Evolutionary conservation across 1,140 invertebrate species (phyloP).

Genomic region (Antheraea pernyi): DNA sequence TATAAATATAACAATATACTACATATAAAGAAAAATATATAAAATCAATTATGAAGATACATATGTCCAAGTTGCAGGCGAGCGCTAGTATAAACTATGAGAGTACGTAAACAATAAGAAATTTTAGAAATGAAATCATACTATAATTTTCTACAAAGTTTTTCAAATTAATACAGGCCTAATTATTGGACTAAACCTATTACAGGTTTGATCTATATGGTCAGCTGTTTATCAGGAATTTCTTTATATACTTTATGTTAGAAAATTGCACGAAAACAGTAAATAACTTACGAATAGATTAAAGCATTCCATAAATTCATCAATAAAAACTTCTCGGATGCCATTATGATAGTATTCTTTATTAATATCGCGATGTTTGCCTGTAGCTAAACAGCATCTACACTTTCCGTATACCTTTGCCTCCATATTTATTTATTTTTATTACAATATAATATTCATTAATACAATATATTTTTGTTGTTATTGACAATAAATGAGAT

Average conservation of each 20-base stretch:
- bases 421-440: slow-evolving; percentile 29
- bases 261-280: not conserved
- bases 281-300: slow-evolving; percentile 56
- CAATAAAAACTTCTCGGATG: slow-evolving; percentile 50
- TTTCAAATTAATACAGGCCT: too few species aligned
- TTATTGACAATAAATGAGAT: too few species aligned
- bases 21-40: too few species aligned
- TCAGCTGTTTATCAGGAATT: not conserved
- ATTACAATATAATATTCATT: not conserved
- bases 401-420: slow-evolving; percentile 45
- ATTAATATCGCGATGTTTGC: slow-evolving; percentile 52
- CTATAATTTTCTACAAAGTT: too few species aligned
- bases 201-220: too few species aligned
- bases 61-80: too few species aligned
- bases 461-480: not conserved
- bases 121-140: too few species aligned
- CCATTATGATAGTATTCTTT: slow-evolving; percentile 51
- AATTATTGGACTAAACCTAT: too few species aligned
- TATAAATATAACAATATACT: too few species aligned
- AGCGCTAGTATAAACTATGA: too few species aligned
- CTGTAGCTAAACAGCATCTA: slow-evolving; percentile 50
- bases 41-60: too few species aligned
- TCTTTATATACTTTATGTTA: not conserved
- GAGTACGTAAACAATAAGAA: too few species aligned
- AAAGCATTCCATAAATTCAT: slow-evolving; percentile 58